These are phyloP conservation scores for Scaptomyza cyrtandrae DNA, from an alignment of 2,888 invertebrate genomes.

Conservation along the genomic window DNA sequence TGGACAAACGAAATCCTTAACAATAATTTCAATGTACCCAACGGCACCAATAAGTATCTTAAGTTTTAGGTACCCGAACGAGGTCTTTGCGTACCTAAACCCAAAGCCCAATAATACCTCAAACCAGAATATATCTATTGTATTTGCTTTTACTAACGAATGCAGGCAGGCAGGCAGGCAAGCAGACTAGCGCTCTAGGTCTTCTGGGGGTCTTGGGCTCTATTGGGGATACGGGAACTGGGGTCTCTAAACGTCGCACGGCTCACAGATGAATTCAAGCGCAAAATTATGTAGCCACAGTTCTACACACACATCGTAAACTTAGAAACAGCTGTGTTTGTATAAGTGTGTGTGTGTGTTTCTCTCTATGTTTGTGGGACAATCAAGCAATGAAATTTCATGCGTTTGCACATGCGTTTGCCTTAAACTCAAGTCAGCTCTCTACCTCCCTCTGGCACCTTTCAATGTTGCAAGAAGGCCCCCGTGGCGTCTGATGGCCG, in stretches of 20 bases:
- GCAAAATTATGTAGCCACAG: constrained; percentile 79
- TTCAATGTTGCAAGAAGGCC: constrained; percentile 18
- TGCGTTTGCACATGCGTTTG: constrained; percentile 79
- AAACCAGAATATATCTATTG: constrained; percentile 40
- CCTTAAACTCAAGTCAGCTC: background rate
- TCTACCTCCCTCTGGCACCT: constrained; percentile 2
- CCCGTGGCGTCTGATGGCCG: constrained; percentile 49
- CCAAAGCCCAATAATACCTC: constrained; percentile 11
- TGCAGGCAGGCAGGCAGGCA: constrained; percentile 57
- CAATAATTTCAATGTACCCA: constrained; percentile 25
- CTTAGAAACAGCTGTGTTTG: constrained; percentile 24
- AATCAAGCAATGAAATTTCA: constrained; percentile 81
- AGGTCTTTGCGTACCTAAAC: constrained; percentile 22
- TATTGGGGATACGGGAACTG: constrained; percentile 43
- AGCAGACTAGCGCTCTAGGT: constrained; percentile 15
- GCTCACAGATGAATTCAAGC: constrained; percentile 77
- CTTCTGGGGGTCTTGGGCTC: constrained; percentile 49
- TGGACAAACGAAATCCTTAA: background rate
- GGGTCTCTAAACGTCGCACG: constrained; percentile 70
- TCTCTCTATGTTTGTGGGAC: constrained; percentile 65
- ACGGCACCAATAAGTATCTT: constrained; percentile 23
- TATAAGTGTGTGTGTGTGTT: constrained; percentile 23
- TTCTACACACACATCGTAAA: constrained; percentile 38
- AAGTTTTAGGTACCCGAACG: constrained; percentile 46
- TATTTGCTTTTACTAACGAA: constrained; percentile 79